phyloP scores from a whole-genome alignment of 2,888 invertebrate species.

The Drosophila kanekoi region DNA sequence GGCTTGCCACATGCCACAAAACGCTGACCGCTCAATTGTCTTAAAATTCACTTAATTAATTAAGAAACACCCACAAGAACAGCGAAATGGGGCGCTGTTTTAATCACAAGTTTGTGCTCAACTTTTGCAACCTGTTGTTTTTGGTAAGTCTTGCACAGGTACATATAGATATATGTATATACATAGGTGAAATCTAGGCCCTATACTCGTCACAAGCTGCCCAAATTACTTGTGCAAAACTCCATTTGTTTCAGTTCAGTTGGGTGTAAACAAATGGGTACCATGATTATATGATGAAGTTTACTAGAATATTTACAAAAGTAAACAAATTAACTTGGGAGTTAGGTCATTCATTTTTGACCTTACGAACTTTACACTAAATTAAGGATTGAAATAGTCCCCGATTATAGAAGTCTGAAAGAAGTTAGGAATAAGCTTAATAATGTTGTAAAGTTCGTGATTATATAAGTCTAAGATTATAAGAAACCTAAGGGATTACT shows the following conservation, averaged over 20 bases:
- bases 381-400: too few species aligned
- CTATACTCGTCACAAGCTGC: slow-evolving; percentile 15
- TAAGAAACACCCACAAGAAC: slow-evolving; percentile 40
- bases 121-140: slow-evolving; percentile 89
- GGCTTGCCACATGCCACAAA: slow-evolving; percentile 24
- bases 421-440: too few species aligned
- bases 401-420: too few species aligned
- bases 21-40: slow-evolving; percentile 39
- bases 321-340: too few species aligned
- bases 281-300: neutral
- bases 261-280: slow-evolving; percentile 19
- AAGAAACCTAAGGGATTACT: too few species aligned
- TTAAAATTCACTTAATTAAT: slow-evolving; percentile 41
- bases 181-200: slow-evolving; percentile 51
- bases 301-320: neutral
- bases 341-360: too few species aligned
- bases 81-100: slow-evolving; percentile 83
- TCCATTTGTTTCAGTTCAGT: slow-evolving; percentile 26
- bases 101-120: slow-evolving; percentile 88
- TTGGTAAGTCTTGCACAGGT: slow-evolving; percentile 76
- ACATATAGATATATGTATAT: neutral
- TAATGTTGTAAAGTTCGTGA: too few species aligned
- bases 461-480: too few species aligned
- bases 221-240: slow-evolving; percentile 33
- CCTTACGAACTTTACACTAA: too few species aligned